Conservation (phyloP, 2,113 vertebrate species). For the Scartelaos histophorus region DNA sequence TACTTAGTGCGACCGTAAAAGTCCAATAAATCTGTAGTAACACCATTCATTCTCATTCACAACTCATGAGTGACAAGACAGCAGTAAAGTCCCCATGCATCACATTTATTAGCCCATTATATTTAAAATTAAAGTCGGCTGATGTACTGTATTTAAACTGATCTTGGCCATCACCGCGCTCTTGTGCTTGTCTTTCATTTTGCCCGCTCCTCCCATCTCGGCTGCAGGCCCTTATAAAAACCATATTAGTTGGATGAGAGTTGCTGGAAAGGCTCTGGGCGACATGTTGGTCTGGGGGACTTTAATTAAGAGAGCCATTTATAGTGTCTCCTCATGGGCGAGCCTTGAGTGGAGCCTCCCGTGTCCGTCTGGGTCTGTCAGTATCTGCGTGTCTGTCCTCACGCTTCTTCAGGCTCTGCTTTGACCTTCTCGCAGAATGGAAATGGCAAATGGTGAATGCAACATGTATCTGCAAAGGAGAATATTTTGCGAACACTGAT, state of each 20-base stretch:
- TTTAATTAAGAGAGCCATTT: slow-evolving; percentile 62
- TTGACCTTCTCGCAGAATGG: slow-evolving; percentile 55
- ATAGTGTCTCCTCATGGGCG: slow-evolving; percentile 36
- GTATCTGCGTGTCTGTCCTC: slow-evolving; percentile 31
- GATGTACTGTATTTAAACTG: slow-evolving; percentile 1
- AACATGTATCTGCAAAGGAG: neutral
- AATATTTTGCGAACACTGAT: neutral
- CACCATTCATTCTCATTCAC: neutral
- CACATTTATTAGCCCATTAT: neutral
- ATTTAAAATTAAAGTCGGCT: neutral
- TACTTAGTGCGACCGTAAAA: neutral
- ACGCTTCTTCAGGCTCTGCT: slow-evolving; percentile 37
- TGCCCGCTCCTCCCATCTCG: slow-evolving; percentile 1
- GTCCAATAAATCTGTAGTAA: slow-evolving; percentile 3
- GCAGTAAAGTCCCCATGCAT: slow-evolving; percentile 1
- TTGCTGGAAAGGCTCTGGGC: slow-evolving; percentile 45
- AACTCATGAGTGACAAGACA: neutral
- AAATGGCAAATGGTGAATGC: neutral
- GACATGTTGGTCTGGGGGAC: slow-evolving; percentile 38
- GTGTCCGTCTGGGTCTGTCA: slow-evolving; percentile 38
- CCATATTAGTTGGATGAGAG: slow-evolving; percentile 45
- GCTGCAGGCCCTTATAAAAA: slow-evolving; percentile 41
- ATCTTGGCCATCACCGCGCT: neutral
- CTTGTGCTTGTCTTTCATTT: slow-evolving; percentile 4
- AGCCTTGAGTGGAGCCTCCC: slow-evolving; percentile 42